Evolutionary conservation across 2,797 vertebrate genomes (phyloP).

Genomic region (Cyclura pinguis): DNA sequence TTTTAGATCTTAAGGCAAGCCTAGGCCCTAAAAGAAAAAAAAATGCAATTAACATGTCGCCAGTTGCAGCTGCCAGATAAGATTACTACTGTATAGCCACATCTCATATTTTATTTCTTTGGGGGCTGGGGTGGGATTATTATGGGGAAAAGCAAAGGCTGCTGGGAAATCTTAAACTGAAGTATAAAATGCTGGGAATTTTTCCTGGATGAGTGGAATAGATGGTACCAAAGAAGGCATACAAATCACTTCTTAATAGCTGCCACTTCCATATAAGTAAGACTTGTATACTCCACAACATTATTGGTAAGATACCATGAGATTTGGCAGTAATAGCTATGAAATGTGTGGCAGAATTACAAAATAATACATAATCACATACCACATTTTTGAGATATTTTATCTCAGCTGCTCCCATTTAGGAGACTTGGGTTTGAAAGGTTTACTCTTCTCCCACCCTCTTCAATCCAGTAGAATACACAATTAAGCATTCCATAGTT

Average conservation of each 20-base stretch:
- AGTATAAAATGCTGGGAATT: not conserved
- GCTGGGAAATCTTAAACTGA: not conserved
- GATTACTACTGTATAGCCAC: not conserved
- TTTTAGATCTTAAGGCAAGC: not conserved
- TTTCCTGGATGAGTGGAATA: not conserved
- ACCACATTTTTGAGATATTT: slow-evolving; percentile 46
- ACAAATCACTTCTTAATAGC: not conserved
- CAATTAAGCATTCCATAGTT: slow-evolving; percentile 46
- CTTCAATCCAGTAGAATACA: slow-evolving; percentile 30
- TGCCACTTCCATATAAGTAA: not conserved
- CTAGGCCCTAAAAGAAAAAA: not conserved
- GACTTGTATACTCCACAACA: not conserved
- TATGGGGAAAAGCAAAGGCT: not conserved
- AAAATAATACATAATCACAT: not conserved
- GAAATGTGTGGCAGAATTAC: not conserved
- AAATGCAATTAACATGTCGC: not conserved
- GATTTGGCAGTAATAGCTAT: not conserved
- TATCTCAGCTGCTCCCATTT: slow-evolving; percentile 64
- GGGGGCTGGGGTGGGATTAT: not conserved
- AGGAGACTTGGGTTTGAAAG: slow-evolving; percentile 52
- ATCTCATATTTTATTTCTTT: not conserved
- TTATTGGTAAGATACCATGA: not conserved
- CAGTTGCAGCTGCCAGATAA: not conserved
- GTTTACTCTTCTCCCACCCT: not conserved
- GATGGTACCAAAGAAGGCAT: not conserved